A percentile compares a stretch with the other conserved stretches of the same genome.
Evolutionary conservation across 2,113 vertebrate species (phyloP).

Genomic region (Erythrocercus mccallii): DNA sequence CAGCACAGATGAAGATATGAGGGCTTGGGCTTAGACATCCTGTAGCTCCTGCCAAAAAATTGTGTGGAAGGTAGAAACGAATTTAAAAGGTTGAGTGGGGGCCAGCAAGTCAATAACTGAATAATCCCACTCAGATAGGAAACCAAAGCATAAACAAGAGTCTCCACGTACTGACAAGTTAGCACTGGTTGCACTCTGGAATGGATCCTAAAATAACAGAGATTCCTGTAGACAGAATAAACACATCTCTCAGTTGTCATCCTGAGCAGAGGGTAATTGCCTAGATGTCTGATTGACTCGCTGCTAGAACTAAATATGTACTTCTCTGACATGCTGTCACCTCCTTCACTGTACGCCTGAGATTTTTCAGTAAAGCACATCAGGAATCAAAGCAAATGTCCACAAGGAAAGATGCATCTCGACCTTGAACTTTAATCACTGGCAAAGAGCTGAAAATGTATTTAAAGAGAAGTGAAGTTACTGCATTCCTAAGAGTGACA

Average conservation of each 20-base stretch:
- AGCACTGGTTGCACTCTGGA: constrained; percentile 59
- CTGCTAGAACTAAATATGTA: constrained; percentile 57
- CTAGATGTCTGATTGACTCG: constrained; percentile 58
- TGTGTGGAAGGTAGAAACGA: constrained; percentile 47
- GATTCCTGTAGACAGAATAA: constrained; percentile 66
- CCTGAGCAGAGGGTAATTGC: constrained; percentile 59
- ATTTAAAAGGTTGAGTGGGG: constrained; percentile 63
- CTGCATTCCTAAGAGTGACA: constrained; percentile 16
- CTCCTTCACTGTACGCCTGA: background rate
- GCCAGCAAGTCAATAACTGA: constrained; percentile 66
- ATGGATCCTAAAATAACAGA: constrained; percentile 65
- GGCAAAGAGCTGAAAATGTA: background rate
- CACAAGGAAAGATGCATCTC: constrained; percentile 43
- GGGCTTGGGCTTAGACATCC: constrained; percentile 8
- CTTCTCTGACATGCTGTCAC: constrained; percentile 54
- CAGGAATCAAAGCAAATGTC: constrained; percentile 51
- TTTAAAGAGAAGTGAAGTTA: constrained; percentile 2
- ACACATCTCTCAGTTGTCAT: constrained; percentile 65
- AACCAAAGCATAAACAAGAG: constrained; percentile 61
- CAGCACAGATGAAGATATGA: constrained; percentile 64
- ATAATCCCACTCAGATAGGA: constrained; percentile 69
- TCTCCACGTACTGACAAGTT: constrained; percentile 59
- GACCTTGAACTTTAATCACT: constrained; percentile 34
- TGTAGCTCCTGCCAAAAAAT: constrained; percentile 50
- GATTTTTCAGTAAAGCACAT: constrained; percentile 45